Percentiles rank a stretch among this genome's conserved stretches.
These are phyloP conservation scores for Rhimphoctona megacephalus DNA, from an alignment of 2,888 invertebrate species.

Conservation along the genomic window DNA sequence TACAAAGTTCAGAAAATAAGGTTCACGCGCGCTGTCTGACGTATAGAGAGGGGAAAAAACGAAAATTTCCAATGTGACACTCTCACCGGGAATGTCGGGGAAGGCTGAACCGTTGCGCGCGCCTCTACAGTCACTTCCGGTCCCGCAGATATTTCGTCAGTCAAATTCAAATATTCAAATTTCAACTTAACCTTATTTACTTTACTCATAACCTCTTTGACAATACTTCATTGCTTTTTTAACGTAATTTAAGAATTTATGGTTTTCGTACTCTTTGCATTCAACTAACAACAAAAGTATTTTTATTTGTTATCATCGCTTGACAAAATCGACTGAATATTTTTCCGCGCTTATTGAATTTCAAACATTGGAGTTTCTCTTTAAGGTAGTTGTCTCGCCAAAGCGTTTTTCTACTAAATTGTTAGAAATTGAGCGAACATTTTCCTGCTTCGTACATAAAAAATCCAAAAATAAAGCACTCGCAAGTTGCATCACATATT, in stretches of 20 bases:
- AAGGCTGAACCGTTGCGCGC: conserved; percentile 8
- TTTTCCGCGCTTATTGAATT: neutral
- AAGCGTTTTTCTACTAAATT: neutral
- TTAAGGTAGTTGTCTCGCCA: neutral
- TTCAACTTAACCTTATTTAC: neutral
- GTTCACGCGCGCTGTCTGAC: conserved; percentile 17
- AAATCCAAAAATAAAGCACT: neutral
- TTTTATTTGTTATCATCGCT: neutral
- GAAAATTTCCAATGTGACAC: conserved; percentile 15
- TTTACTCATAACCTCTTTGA: neutral
- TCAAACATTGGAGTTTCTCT: neutral
- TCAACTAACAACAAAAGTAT: neutral
- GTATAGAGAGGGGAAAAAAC: conserved; percentile 8
- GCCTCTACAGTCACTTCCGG: conserved; percentile 15
- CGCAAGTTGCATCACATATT: too few species aligned
- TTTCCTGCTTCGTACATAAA: neutral
- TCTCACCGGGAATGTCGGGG: neutral
- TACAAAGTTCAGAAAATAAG: conserved; percentile 21
- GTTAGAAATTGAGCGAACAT: neutral
- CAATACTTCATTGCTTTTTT: neutral
- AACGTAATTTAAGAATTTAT: neutral
- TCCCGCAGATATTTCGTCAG: conserved; percentile 7
- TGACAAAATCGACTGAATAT: neutral
- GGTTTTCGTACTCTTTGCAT: neutral
- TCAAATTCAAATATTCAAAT: conserved; percentile 24